Conservation (phyloP, 1,140 invertebrate species). For the Mizuhopecten yessoensis region DNA sequence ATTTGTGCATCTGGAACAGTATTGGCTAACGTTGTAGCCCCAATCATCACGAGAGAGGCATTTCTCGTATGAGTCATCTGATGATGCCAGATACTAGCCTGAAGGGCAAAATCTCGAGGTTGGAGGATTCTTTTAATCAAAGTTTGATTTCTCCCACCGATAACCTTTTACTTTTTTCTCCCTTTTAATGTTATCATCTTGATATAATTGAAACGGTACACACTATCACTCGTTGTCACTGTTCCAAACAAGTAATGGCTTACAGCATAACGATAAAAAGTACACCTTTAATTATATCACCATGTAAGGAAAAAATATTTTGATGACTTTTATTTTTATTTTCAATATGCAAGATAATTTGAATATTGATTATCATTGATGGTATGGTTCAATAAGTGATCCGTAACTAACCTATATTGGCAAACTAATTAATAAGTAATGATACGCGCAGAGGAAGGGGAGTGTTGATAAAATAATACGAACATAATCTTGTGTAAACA, state of each 20-base stretch:
- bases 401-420: neutral
- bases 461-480: neutral
- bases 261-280: neutral
- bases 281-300: too few relatives aligned
- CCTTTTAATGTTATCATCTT: neutral
- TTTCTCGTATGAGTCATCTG: neutral
- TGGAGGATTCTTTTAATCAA: neutral
- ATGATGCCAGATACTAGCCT: neutral
- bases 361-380: slow-evolving; percentile 1
- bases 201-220: neutral
- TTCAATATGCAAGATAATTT: neutral
- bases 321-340: neutral
- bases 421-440: slow-evolving; percentile 26
- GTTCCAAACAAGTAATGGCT: neutral
- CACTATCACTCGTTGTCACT: neutral
- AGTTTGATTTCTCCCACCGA: neutral
- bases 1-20: neutral
- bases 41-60: neutral
- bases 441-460: neutral
- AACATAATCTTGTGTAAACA: slow-evolving; percentile 10
- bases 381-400: neutral
- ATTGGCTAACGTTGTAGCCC: neutral
- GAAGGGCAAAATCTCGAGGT: neutral
- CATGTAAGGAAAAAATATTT: too few relatives aligned
- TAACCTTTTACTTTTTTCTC: neutral